Evolutionary conservation across 2,113 vertebrate species (phyloP).

Genomic region (Eurystomus gularis): DNA sequence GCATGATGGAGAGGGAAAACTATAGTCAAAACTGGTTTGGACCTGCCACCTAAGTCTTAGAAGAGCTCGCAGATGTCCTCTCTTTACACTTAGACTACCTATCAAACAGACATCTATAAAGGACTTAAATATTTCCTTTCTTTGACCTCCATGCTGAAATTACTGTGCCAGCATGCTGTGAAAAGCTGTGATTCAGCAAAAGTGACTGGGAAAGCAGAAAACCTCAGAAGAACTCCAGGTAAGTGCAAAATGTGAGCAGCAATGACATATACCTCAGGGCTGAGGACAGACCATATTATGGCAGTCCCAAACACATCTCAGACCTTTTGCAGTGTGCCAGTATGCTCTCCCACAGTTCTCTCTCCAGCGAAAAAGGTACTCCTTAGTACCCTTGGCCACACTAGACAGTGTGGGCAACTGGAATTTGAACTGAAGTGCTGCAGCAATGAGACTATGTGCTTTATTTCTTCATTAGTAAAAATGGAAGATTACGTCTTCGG

Average conservation of each 20-base stretch:
- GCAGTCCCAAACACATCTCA: background rate
- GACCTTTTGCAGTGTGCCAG: background rate
- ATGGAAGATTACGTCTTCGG: background rate
- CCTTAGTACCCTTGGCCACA: background rate
- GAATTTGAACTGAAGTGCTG: background rate
- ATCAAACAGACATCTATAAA: background rate
- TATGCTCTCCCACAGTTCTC: background rate
- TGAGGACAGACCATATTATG: background rate
- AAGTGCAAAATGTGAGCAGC: background rate
- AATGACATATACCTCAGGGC: background rate
- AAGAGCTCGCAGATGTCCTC: background rate
- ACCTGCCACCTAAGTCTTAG: background rate
- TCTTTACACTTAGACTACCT: background rate
- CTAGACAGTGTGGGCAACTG: background rate
- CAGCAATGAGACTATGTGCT: background rate
- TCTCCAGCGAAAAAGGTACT: background rate
- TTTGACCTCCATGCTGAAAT: background rate
- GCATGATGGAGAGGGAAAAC: background rate
- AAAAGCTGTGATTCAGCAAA: background rate
- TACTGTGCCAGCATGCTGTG: background rate
- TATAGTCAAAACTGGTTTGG: background rate
- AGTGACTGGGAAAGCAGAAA: background rate
- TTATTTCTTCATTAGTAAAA: background rate
- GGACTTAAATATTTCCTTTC: background rate
- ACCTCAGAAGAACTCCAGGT: background rate